phyloP scores from a whole-genome alignment of 1,140 invertebrate genomes.

The Drosophila littoralis region DNA sequence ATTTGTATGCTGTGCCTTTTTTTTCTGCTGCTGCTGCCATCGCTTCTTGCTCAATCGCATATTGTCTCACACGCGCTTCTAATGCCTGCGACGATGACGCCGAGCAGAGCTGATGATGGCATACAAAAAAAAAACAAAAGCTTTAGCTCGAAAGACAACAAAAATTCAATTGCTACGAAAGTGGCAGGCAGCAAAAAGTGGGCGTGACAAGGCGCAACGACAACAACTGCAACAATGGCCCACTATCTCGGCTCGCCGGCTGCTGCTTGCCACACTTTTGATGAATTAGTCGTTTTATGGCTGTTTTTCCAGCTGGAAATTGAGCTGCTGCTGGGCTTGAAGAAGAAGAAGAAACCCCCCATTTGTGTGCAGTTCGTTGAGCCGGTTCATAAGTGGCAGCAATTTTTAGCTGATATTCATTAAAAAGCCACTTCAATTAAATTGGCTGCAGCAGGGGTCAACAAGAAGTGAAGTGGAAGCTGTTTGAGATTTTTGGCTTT shows the following conservation, averaged over 20 bases:
- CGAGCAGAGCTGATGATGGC: constrained; percentile 65
- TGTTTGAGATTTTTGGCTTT: constrained; percentile 47
- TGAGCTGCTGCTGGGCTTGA: constrained; percentile 55
- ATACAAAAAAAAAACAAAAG: constrained; percentile 53
- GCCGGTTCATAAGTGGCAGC: constrained; percentile 61
- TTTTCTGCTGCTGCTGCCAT: constrained; percentile 18
- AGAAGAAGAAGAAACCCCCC: constrained; percentile 7
- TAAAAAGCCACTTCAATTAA: constrained; percentile 64
- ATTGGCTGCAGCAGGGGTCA: constrained; percentile 52
- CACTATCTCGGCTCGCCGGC: constrained; percentile 44
- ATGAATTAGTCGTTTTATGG: constrained; percentile 66
- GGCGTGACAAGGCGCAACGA: constrained; percentile 39
- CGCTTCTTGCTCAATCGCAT: constrained; percentile 50
- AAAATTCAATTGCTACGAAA: constrained; percentile 76
- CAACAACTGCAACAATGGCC: constrained; percentile 43
- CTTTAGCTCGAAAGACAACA: constrained; percentile 37
- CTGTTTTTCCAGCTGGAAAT: constrained; percentile 38
- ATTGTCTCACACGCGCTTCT: constrained; percentile 79
- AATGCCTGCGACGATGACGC: constrained; percentile 62
- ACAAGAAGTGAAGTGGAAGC: constrained; percentile 52
- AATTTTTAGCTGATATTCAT: constrained; percentile 54
- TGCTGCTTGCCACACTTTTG: constrained; percentile 75
- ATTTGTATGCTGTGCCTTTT: constrained; percentile 75
- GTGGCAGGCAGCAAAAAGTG: constrained; percentile 63
- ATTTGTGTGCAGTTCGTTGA: constrained; percentile 55